Conservation (phyloP, 2,113 vertebrate genomes). For the Sorex fumeus region DNA sequence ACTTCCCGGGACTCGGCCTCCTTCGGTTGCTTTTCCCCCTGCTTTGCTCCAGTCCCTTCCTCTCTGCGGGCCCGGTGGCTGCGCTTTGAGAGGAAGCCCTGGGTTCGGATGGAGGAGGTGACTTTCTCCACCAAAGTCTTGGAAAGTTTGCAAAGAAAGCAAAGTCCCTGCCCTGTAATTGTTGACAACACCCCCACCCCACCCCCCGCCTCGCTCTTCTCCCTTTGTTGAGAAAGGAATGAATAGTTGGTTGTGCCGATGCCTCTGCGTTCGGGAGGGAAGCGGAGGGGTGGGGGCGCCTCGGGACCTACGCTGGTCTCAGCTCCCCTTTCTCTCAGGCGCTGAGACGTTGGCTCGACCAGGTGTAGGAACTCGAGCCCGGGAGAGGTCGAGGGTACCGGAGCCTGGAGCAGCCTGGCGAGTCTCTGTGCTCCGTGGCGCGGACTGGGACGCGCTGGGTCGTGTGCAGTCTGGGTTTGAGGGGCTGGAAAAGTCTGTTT, state of each 20-base stretch:
- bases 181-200: constrained; percentile 85
- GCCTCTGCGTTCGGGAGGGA: not conserved
- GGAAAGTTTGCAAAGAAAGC: constrained; percentile 85
- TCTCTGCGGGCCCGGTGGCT: not conserved
- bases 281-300: constrained; percentile 54
- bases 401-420: not conserved
- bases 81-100: constrained; percentile 71
- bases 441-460: no score
- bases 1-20: not conserved
- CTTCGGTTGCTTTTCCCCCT: not conserved
- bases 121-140: not conserved
- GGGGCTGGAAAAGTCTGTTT: not conserved
- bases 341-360: not conserved
- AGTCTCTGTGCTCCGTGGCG: not conserved
- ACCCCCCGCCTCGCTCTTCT: constrained; percentile 61
- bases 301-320: not conserved
- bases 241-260: constrained; percentile 84
- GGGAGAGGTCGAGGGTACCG: not conserved
- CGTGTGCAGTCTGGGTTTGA: not conserved
- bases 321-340: not conserved
- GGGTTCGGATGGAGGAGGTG: not conserved
- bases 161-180: constrained; percentile 86
- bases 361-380: not conserved
- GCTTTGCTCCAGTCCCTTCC: not conserved
- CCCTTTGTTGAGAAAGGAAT: constrained; percentile 85